Percentiles rank a stretch among this genome's conserved stretches.
These are phyloP conservation scores for Hassar affinis DNA, from an alignment of 2,113 vertebrate species.

Conservation along the genomic window DNA sequence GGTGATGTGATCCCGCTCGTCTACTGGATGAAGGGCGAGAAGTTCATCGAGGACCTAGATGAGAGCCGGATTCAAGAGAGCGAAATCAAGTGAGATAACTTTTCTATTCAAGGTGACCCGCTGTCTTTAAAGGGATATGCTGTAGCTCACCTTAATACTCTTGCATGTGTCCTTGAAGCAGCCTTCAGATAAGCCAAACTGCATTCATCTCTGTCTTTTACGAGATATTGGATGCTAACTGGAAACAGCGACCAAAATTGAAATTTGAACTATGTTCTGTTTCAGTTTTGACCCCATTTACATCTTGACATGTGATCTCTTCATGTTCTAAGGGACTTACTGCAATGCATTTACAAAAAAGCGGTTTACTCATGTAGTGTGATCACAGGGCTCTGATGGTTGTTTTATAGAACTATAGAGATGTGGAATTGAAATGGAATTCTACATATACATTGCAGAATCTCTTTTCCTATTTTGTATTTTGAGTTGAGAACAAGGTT, in stretches of 20 bases:
- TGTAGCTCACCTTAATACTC: not conserved
- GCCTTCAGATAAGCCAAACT: constrained; percentile 11
- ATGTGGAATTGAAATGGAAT: not conserved
- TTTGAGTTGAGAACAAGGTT: not conserved
- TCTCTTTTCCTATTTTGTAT: not conserved
- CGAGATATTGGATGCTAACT: not conserved
- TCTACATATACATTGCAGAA: not conserved
- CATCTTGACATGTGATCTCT: not conserved
- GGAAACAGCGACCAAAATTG: not conserved
- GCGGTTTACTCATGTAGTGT: not conserved
- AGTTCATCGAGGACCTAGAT: constrained; percentile 97
- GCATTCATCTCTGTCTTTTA: not conserved
- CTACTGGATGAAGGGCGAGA: constrained; percentile 99
- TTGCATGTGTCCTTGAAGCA: constrained; percentile 14
- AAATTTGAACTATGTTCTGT: not conserved
- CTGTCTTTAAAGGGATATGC: not conserved
- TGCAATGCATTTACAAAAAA: not conserved
- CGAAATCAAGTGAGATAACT: constrained; percentile 84
- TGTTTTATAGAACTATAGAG: not conserved
- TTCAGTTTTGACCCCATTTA: not conserved
- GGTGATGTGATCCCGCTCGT: constrained; percentile 94
- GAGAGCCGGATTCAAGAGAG: constrained; percentile 90
- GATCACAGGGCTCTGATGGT: not conserved
- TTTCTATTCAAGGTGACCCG: not conserved
- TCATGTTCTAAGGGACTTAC: not conserved